phyloP scores from a whole-genome alignment of 64 coral and sea anemone genomes.

The Pocillopora damicornis region DNA sequence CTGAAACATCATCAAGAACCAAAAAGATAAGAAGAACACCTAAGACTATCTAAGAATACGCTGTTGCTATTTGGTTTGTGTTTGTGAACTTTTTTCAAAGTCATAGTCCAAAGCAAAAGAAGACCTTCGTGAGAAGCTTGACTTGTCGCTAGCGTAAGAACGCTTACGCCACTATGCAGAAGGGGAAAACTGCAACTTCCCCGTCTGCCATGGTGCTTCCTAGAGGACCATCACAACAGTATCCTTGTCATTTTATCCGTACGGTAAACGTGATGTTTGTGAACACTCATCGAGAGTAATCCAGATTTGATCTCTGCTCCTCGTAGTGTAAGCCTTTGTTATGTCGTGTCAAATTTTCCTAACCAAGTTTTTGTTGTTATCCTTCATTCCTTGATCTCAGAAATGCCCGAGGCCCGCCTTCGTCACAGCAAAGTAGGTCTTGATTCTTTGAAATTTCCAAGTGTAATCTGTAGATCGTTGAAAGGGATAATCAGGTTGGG shows the following conservation, averaged over 20 bases:
- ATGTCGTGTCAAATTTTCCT: slow-evolving; percentile 44
- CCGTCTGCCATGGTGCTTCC: slow-evolving; percentile 49
- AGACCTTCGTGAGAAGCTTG: slow-evolving; percentile 92
- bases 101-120: slow-evolving; percentile 78
- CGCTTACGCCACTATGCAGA: slow-evolving; percentile 88
- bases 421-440: slow-evolving; percentile 82
- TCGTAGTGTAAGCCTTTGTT: slow-evolving; percentile 43
- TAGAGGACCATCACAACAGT: slow-evolving; percentile 53
- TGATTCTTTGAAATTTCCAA: slow-evolving; percentile 42
- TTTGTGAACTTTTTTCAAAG: slow-evolving; percentile 45
- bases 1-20: slow-evolving; percentile 66
- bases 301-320: not conserved
- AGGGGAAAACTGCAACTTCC: slow-evolving; percentile 84
- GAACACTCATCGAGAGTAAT: not conserved
- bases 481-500: not conserved
- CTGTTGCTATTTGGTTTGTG: slow-evolving; percentile 36
- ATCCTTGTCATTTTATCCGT: slow-evolving; percentile 51
- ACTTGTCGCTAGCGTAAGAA: slow-evolving; percentile 83
- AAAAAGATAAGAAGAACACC: slow-evolving; percentile 40
- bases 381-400: slow-evolving; percentile 64
- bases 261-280: not conserved
- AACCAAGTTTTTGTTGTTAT: slow-evolving; percentile 66
- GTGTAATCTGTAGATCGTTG: not conserved
- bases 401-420: slow-evolving; percentile 71
- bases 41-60: not conserved